Evolutionary conservation across 2,113 vertebrate species (phyloP).

Genomic region (Ramphastos sulfuratus): DNA sequence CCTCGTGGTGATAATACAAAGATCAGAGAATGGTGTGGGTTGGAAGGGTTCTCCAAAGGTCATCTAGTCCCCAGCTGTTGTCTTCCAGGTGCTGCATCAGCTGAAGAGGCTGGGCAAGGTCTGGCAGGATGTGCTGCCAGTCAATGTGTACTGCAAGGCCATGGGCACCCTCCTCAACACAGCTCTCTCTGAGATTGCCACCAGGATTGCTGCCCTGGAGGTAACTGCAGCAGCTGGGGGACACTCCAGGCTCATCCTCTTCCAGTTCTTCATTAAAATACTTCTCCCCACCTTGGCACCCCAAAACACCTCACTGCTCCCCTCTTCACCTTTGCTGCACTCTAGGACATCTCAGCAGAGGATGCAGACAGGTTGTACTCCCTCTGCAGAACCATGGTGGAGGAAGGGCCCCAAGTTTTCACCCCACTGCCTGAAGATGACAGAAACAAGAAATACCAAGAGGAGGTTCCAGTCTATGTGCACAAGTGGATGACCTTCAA

Average conservation of each 20-base stretch:
- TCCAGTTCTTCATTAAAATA: too few species aligned
- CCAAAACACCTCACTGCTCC: background rate
- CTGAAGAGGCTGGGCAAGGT: conserved; percentile 89
- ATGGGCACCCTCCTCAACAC: conserved; percentile 93
- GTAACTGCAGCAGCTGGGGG: conserved; percentile 53
- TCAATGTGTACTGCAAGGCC: conserved; percentile 93
- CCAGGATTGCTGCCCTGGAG: conserved; percentile 89
- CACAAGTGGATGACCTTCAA: conserved; percentile 91
- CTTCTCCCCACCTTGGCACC: too few species aligned
- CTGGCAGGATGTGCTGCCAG: conserved; percentile 95
- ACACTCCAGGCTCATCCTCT: background rate
- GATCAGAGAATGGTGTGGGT: too few species aligned
- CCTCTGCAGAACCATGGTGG: conserved; percentile 86
- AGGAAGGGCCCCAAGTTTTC: conserved; percentile 91
- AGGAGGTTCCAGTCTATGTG: conserved; percentile 90
- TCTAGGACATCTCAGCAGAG: conserved; percentile 94
- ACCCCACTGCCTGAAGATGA: conserved; percentile 86
- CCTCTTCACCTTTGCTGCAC: background rate
- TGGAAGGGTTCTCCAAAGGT: too few species aligned
- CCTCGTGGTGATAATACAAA: too few species aligned
- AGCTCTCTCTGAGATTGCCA: conserved; percentile 84
- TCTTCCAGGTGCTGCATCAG: conserved; percentile 90
- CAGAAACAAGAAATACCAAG: conserved; percentile 89
- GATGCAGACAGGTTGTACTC: conserved; percentile 89
- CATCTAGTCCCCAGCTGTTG: background rate